These are phyloP conservation scores for Syrista parreyssii DNA, from an alignment of 2,888 invertebrate genomes.

Conservation along the genomic window DNA sequence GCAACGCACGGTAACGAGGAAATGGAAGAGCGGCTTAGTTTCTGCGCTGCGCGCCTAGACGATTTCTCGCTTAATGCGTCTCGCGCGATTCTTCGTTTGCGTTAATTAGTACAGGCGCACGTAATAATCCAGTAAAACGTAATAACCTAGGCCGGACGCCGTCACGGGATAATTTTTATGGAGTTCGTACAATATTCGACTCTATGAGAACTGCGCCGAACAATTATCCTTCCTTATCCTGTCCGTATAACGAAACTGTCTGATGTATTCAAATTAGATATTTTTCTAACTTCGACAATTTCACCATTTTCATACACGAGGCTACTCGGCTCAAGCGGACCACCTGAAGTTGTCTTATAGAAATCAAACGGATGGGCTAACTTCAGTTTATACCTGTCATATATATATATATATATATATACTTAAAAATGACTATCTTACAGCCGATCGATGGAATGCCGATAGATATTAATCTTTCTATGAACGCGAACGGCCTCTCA, in stretches of 20 bases:
- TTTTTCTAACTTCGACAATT: no score
- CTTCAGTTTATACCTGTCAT: no score
- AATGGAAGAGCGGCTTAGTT: neutral
- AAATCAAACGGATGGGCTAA: no score
- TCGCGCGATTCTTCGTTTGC: neutral
- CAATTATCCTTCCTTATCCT: neutral
- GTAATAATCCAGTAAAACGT: neutral
- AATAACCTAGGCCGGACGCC: neutral
- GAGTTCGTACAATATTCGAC: neutral
- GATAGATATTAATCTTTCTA: constrained; percentile 5
- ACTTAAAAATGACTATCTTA: neutral
- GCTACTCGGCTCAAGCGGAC: no score
- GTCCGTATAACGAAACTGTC: neutral
- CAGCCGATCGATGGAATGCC: neutral
- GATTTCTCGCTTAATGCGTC: neutral
- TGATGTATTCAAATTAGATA: neutral
- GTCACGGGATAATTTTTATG: neutral
- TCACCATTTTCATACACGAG: no score
- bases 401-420: no score
- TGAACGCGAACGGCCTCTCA: neutral
- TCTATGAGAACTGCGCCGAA: neutral
- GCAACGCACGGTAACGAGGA: neutral
- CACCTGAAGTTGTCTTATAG: no score
- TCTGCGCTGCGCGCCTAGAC: neutral
- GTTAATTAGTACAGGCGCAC: neutral